Evolutionary conservation across 1,140 invertebrate species (phyloP).

Genomic region (Bradysia coprophila): DNA sequence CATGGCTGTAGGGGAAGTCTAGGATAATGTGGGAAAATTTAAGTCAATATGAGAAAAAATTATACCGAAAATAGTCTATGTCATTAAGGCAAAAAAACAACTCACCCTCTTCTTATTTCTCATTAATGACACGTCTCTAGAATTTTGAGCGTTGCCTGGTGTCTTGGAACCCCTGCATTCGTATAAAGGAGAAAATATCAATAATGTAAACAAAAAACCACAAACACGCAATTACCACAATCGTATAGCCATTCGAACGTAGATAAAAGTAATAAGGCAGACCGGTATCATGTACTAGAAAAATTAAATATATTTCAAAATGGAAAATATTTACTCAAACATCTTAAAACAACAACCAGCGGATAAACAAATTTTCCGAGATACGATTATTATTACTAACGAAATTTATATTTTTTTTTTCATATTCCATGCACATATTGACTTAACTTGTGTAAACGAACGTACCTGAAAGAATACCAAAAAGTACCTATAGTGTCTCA

Average conservation of each 20-base stretch:
- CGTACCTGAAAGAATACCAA: slow-evolving; percentile 26
- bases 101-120: slow-evolving; percentile 65
- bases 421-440: background rate
- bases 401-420: background rate
- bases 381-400: background rate
- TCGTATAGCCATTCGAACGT: slow-evolving; percentile 53
- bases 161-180: slow-evolving; percentile 48
- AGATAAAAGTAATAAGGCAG: slow-evolving; percentile 56
- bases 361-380: background rate
- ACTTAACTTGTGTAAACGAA: background rate
- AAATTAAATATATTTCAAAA: background rate
- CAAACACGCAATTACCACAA: too few relatives aligned
- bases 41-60: background rate
- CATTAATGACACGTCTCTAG: slow-evolving; percentile 50
- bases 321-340: background rate
- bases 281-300: slow-evolving; percentile 53
- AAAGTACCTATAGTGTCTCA: slow-evolving; percentile 32
- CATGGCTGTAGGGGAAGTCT: too few relatives aligned
- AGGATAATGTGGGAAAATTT: background rate
- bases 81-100: background rate
- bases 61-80: background rate
- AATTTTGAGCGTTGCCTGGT: slow-evolving; percentile 55
- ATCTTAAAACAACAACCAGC: background rate
- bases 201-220: too few relatives aligned
- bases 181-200: too few relatives aligned